Percentiles rank a stretch among this genome's conserved stretches.
phyloP scores from a whole-genome alignment of 2,888 invertebrate genomes.

The Drosophila emarginata region DNA sequence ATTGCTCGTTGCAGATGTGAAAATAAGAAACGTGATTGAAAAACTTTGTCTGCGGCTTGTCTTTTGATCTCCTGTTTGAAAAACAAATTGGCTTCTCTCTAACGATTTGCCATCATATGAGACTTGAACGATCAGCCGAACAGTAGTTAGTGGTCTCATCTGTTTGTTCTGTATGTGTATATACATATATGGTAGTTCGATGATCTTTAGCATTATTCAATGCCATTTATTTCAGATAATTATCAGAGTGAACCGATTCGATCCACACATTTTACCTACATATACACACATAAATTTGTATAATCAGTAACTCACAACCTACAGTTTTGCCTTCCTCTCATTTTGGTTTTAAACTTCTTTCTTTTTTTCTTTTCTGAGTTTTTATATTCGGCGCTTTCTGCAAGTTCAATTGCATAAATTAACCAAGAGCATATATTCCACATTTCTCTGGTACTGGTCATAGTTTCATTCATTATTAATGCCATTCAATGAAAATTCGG shows the following conservation, averaged over 20 bases:
- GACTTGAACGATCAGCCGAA: too few species aligned
- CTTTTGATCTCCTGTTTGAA: too few species aligned
- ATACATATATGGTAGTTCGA: not conserved
- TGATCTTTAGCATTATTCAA: not conserved
- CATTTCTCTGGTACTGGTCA: slow-evolving; percentile 41
- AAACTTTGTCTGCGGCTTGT: not conserved
- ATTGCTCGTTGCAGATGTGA: not conserved
- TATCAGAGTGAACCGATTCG: too few species aligned
- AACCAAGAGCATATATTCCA: slow-evolving; percentile 56
- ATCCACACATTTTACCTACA: too few species aligned
- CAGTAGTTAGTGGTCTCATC: too few species aligned
- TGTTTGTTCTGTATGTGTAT: too few species aligned
- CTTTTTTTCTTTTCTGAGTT: slow-evolving; percentile 16
- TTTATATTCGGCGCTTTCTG: slow-evolving; percentile 42
- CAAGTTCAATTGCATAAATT: slow-evolving; percentile 77
- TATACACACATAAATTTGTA: too few species aligned
- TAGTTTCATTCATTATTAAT: slow-evolving; percentile 54
- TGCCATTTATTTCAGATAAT: not conserved
- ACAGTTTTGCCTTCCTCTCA: not conserved
- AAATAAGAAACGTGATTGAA: not conserved
- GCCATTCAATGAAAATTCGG: slow-evolving; percentile 61
- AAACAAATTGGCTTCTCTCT: too few species aligned
- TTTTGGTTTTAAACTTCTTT: not conserved
- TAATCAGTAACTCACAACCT: not conserved
- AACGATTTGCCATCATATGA: too few species aligned